phyloP scores from a whole-genome alignment of 2,888 invertebrate species.

The Tridacna gigas region DNA sequence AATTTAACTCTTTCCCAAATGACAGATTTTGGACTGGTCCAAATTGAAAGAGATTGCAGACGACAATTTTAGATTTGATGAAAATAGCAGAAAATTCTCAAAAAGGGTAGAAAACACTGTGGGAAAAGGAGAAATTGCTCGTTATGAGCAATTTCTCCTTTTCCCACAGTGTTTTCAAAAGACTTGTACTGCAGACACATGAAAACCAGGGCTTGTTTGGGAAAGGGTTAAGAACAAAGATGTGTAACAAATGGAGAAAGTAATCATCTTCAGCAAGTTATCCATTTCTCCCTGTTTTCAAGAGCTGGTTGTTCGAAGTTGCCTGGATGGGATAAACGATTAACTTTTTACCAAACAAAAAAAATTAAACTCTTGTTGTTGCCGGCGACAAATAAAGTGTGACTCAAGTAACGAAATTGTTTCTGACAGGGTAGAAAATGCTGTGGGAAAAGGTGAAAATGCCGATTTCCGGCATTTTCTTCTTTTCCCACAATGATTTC shows the following conservation, averaged over 20 bases:
- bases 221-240: conserved; percentile 15
- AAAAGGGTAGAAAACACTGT: neutral
- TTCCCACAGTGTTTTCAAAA: neutral
- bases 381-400: too few relatives aligned
- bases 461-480: neutral
- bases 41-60: neutral
- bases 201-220: neutral
- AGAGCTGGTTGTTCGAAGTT: too few relatives aligned
- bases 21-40: neutral
- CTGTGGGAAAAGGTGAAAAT: neutral
- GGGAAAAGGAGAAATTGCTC: neutral
- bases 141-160: neutral
- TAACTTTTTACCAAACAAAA: too few relatives aligned
- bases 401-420: too few relatives aligned
- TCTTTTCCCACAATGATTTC: neutral
- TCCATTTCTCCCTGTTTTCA: too few relatives aligned
- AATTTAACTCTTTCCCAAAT: neutral
- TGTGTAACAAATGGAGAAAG: too few relatives aligned
- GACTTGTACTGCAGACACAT: neutral
- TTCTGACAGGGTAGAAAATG: neutral
- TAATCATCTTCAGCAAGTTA: too few relatives aligned
- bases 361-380: too few relatives aligned
- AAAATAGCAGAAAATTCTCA: neutral
- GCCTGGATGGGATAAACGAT: too few relatives aligned
- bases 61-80: neutral